phyloP scores from a whole-genome alignment of 2,888 invertebrate genomes.

The Teleogryllus oceanicus region DNA sequence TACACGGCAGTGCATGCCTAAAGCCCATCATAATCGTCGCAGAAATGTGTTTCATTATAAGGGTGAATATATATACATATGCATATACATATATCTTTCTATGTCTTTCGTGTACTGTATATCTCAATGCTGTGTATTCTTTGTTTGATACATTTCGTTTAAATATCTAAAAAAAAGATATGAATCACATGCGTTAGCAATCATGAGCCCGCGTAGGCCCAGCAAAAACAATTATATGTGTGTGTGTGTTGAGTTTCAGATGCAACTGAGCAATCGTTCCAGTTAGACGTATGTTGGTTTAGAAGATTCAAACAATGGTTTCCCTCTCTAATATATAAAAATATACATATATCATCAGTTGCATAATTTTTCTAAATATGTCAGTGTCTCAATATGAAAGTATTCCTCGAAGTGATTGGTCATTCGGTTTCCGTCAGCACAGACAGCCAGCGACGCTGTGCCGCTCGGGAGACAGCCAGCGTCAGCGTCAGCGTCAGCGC shows the following conservation, averaged over 20 bases:
- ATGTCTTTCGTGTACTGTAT: constrained; percentile 27
- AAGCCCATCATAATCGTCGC: not conserved
- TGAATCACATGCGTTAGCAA: constrained; percentile 12
- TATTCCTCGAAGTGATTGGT: no score
- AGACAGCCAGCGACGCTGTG: not conserved
- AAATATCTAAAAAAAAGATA: constrained; percentile 20
- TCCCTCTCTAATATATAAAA: no score
- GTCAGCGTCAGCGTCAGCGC: not conserved
- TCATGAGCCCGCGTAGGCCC: not conserved
- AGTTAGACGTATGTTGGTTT: constrained; percentile 18
- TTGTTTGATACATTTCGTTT: constrained; percentile 26
- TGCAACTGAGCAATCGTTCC: constrained; percentile 18
- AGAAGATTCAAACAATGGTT: not conserved
- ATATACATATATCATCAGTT: no score
- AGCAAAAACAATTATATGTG: not conserved
- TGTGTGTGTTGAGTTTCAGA: not conserved
- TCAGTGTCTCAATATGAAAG: no score
- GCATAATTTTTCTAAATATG: no score
- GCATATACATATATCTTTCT: constrained; percentile 23
- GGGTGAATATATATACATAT: constrained; percentile 20
- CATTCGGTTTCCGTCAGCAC: not conserved
- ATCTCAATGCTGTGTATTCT: constrained; percentile 22
- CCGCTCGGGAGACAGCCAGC: not conserved
- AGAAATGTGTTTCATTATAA: constrained; percentile 25
- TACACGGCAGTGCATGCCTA: no score